Conservation (phyloP, 2,113 vertebrate species). For the Benitochromis conjunctus region DNA sequence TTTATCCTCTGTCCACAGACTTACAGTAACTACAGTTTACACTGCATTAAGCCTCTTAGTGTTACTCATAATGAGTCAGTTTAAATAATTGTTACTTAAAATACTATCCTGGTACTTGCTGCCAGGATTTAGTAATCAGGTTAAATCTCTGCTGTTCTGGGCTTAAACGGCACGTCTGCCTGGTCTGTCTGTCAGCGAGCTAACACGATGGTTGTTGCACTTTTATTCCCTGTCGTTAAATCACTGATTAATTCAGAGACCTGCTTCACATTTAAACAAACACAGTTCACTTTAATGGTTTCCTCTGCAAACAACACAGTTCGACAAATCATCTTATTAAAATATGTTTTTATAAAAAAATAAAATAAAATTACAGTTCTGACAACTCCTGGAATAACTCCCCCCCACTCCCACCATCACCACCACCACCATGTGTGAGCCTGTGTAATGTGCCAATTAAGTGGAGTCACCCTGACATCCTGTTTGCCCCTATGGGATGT, state of each 20-base stretch:
- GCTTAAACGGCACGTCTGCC: neutral
- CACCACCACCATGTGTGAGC: neutral
- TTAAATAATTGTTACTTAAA: neutral
- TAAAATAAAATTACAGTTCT: neutral
- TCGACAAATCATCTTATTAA: neutral
- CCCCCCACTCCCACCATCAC: neutral
- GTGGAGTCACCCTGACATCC: neutral
- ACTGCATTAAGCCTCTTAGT: neutral
- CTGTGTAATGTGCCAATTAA: neutral
- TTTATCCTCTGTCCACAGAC: neutral
- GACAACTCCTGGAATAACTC: neutral
- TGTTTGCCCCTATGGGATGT: neutral
- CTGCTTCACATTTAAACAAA: neutral
- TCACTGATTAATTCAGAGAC: neutral
- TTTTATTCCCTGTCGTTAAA: neutral
- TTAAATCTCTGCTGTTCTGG: neutral
- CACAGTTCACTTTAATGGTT: neutral
- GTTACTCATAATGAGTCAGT: neutral
- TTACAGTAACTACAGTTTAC: neutral
- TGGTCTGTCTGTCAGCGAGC: neutral
- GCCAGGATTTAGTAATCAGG: neutral
- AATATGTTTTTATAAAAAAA: neutral
- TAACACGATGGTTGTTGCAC: neutral
- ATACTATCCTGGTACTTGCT: neutral
- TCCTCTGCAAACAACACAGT: neutral